A percentile compares a stretch with the other conserved stretches of the same genome.
Evolutionary conservation across 2,113 vertebrate species (phyloP).

Genomic region (Cryptoleucopteryx plumbea): DNA sequence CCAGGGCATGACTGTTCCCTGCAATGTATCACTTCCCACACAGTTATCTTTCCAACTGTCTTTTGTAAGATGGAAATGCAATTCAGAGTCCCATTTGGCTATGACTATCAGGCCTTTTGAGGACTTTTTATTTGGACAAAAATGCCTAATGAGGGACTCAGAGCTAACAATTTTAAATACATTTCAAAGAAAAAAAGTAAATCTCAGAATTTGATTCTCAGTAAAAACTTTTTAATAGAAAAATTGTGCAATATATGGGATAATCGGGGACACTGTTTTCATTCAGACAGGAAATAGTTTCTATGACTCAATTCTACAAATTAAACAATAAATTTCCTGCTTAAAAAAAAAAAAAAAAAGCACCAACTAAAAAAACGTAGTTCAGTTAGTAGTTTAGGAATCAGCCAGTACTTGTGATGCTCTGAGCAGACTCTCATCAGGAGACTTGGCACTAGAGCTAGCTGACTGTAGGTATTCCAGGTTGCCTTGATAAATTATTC

Average conservation of each 20-base stretch:
- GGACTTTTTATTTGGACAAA: neutral
- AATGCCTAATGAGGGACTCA: neutral
- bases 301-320: neutral
- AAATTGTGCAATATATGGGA: neutral
- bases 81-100: neutral
- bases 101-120: neutral
- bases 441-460: neutral
- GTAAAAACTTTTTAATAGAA: neutral
- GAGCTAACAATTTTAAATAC: neutral
- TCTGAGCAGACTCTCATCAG: neutral
- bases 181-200: neutral
- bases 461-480: neutral
- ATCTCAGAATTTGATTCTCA: neutral
- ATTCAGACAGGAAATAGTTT: conserved; percentile 7
- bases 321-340: conserved; percentile 27
- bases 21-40: conserved; percentile 32
- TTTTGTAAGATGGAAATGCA: conserved; percentile 17
- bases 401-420: neutral
- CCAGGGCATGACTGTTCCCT: conserved; percentile 52
- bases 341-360: neutral
- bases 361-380: too few relatives aligned
- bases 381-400: conserved; percentile 1
- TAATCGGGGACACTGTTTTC: neutral
- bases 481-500: neutral
- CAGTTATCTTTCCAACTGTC: conserved; percentile 31